Base-by-base conservation (phyloP, 2,113 vertebrate genomes). In the Craseonycteris thonglongyai region DNA sequence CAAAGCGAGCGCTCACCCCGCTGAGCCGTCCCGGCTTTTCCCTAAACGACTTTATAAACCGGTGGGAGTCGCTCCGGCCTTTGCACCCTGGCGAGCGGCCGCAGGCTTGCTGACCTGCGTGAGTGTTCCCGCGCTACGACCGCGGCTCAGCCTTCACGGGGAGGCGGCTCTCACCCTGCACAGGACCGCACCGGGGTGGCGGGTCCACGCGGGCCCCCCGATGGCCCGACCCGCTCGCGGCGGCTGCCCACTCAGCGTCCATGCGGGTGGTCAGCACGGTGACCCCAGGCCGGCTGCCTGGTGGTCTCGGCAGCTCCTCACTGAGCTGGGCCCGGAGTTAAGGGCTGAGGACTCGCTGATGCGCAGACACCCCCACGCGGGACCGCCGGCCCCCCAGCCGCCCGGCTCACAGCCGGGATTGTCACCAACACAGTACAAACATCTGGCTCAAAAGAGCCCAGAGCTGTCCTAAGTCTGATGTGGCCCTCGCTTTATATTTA, bases 321-420 rank as follows among this genome's bases (percentile, higher is more conserved):
- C 51, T 15, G 40, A 24, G 1, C 40, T 19, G 14, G n/a, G n/a
- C 28, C 0, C 0, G 1, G 9, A 19, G 38, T 16, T 47, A n/a
- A 24, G 38, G 12, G 40, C 10, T 28, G 15, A 47, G 71, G 45
- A 81, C 35, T 3, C 54, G 3, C 10, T 49, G 69, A 72, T 51
- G 47, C 49, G 18, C 49, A 47, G 7, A 51, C 49, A 51, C 49
- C 15, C 12, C 14, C 49, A 51, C 12, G 18, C 49, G 47, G 47
- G 47, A 47, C 47, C 7, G 47, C 7, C 16, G 3, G 3, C 49
- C 49, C 49, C n/a, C n/a, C n/a, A n/a, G 16, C 14, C 15, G 14
- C 49, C 49, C 49, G 18, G 49, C 12, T 16, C 49, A 5, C 49
- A 18, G 16, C 49, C 15, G 16, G 49, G 49, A 51, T 14, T 18